A percentile compares a stretch with the other conserved stretches of the same genome.
phyloP scores from a whole-genome alignment of 2,888 invertebrate species.

The Sialis lutaria region DNA sequence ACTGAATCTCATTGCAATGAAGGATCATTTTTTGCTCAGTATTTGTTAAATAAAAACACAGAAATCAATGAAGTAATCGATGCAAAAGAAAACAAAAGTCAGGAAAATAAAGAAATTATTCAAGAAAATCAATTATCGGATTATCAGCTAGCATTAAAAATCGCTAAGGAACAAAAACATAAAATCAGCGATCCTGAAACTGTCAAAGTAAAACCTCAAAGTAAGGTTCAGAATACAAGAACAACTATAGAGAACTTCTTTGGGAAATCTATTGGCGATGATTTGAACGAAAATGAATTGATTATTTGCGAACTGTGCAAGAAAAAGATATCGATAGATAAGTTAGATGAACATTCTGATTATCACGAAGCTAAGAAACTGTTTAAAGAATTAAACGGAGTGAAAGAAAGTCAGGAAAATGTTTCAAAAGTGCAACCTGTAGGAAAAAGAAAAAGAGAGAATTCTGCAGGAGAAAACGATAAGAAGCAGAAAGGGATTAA shows the following conservation, averaged over 20 bases:
- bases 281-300: constrained; percentile 16
- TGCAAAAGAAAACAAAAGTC: constrained; percentile 1
- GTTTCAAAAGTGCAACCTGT: background rate
- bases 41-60: background rate
- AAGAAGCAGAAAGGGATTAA: constrained; percentile 3
- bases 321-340: constrained; percentile 35
- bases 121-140: constrained; percentile 26
- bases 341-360: constrained; percentile 56
- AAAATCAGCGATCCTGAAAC: constrained; percentile 6
- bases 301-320: constrained; percentile 49
- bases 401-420: background rate
- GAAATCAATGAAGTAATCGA: background rate
- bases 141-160: constrained; percentile 55
- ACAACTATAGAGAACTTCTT: too few species aligned
- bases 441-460: background rate
- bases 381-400: constrained; percentile 42
- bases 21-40: background rate
- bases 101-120: constrained; percentile 12
- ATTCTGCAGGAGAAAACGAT: background rate
- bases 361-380: constrained; percentile 71
- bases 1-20: background rate
- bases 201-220: constrained; percentile 16
- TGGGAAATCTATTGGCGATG: too few species aligned
- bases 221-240: constrained; percentile 13
- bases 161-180: constrained; percentile 14